Base-by-base conservation (phyloP, 2,113 vertebrate genomes). In the Mobula birostris region DNA sequence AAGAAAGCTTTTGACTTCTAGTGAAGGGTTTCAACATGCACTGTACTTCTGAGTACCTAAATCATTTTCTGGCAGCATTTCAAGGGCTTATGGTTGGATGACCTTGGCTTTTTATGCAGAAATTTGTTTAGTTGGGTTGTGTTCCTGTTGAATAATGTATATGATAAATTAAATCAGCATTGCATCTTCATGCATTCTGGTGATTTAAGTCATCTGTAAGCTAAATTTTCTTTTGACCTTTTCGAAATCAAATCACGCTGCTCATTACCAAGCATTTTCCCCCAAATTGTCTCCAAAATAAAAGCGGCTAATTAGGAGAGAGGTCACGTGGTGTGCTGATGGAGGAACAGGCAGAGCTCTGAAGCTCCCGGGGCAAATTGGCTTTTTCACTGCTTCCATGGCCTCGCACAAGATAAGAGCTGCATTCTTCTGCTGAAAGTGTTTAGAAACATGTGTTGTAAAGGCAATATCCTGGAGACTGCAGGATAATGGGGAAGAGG, bases 181-280 rank as follows among this genome's bases (percentile, higher is more conserved):
- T 68, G 85, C 63, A 36, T 90, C 66, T 90, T 90, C 85, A 90
- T 90, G 66, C 66, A 66, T 27, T 66, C 85, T 90, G 61, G 61
- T 90, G 85, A 90, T 90, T 90, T 90, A 90, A 90, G 66, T 90
- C 85, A 90, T 90, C 29, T 90, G 85, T 32, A 27, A 90, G 85
- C 61, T 66, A 61, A 17, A 66, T 90, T 90, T 63, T 90, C 58
- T 90, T 90, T 68, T 90, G 85, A 90, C 85, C 85, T 90, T 90
- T 90, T 15, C n/a, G 12, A 90, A 90, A 90, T 90, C 85, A 90
- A 90, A 90, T 90, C n/a, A 90, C 66, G 85, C 61, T 90, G 61
- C 63, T 90, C 61, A 66, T 90, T 90, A 90, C 85, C n/a, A 8
- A 90, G 85, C 85, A 90, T 90, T 90, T 90, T 66, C 85, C 85